Evolutionary conservation across 2,888 invertebrate species (phyloP).

Genomic region (Agriotes lineatus): DNA sequence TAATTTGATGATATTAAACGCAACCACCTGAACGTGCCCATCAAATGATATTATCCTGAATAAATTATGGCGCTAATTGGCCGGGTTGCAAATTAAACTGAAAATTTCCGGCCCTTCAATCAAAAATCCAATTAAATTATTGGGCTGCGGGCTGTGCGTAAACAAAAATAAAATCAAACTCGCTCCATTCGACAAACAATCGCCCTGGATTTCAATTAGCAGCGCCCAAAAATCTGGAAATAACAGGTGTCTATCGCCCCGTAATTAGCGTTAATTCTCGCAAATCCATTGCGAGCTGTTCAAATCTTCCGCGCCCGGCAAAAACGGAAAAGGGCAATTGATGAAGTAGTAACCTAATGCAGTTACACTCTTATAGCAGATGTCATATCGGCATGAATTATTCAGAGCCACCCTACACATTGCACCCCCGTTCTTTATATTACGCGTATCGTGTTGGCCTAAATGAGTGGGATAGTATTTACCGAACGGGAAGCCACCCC

Average conservation of each 20-base stretch:
- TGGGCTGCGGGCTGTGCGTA: neutral
- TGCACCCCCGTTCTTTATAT: slow-evolving; percentile 53
- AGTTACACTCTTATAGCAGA: slow-evolving; percentile 50
- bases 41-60: no score
- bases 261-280: slow-evolving; percentile 32
- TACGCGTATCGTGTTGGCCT: slow-evolving; percentile 53
- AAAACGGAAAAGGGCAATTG: slow-evolving; percentile 49
- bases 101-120: slow-evolving; percentile 18
- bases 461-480: slow-evolving; percentile 53
- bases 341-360: slow-evolving; percentile 48
- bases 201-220: slow-evolving; percentile 34
- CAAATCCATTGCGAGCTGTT: slow-evolving; percentile 27
- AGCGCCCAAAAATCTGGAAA: slow-evolving; percentile 36
- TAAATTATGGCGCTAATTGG: slow-evolving; percentile 16
- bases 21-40: no score
- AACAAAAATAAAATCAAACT: slow-evolving; percentile 38
- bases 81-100: slow-evolving; percentile 6
- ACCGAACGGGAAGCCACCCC: slow-evolving; percentile 46
- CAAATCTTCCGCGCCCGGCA: slow-evolving; percentile 24
- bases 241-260: slow-evolving; percentile 36
- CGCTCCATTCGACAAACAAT: slow-evolving; percentile 31
- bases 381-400: slow-evolving; percentile 55
- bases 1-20: no score
- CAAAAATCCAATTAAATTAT: slow-evolving; percentile 35
- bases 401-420: slow-evolving; percentile 52